Evolutionary conservation across 2,888 invertebrate species (phyloP), one percentile per base, ranked within the genome.

Genomic region (Pollenia amentaria): DNA sequence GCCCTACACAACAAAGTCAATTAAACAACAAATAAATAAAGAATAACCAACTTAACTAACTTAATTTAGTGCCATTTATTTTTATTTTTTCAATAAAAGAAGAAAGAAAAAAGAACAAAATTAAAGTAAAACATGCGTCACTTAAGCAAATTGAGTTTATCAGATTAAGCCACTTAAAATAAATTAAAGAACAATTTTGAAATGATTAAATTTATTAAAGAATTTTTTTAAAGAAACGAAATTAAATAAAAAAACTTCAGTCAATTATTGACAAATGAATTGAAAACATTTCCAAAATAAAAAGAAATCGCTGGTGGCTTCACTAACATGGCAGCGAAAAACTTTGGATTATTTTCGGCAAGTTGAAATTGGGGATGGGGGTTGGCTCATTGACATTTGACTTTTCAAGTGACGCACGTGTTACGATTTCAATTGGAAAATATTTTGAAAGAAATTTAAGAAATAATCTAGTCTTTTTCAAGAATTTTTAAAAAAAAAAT

Each of bases 141-240:
- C 88, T 88, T 87, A 73, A 88, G 84, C 87, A 87, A 87, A 87
- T 84, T 87, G 84, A 87, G 77, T 89, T 89, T 88, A 89, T 89
- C 89, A 88, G 89, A 89, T 89, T 89, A 89, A 88, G 86, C 88
- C 89, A 89, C 89, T 89, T 89, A 88, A 89, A 89, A 87, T 85
- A 85, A 89, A 89, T 89, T 89, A 89, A 89, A 81, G 87, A 87
- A 81, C 84, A 76, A 87, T 87, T 87, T 84, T n/a, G 65, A 81
- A 84, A 81, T 84, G 83, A 87, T 87, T 84, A 81, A 75, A 79
- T 55, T 80, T 73, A 73, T 87, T 84, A 80, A 84, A 80, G 69
- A 73, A 73, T 48, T 67, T 38, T 21, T 48, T 73, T 46, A 42
- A 80, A 46, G n/a, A 76, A 55, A n/a, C 42, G 48, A 38, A 77